Percentiles rank a stretch among this genome's conserved stretches.
These are phyloP conservation scores for Shinisaurus crocodilurus DNA, from an alignment of 2,113 vertebrate genomes.

Conservation along the genomic window DNA sequence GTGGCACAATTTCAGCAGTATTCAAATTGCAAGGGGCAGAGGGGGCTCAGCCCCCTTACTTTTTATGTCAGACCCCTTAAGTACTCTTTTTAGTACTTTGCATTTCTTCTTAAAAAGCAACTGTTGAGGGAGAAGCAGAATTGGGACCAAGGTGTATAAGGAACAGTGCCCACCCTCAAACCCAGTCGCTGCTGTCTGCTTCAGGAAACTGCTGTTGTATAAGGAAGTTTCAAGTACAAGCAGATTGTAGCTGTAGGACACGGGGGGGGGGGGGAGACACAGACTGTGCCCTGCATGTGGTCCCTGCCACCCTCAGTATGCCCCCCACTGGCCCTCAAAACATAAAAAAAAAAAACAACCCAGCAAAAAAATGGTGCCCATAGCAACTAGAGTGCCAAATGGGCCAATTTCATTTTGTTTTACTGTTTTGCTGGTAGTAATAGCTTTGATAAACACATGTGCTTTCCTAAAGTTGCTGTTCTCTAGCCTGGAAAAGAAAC, in stretches of 20 bases:
- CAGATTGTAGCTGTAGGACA: neutral
- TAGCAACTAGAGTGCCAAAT: too few relatives aligned
- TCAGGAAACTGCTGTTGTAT: neutral
- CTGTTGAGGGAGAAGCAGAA: neutral
- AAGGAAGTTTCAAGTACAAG: neutral
- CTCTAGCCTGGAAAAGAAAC: constrained; percentile 64
- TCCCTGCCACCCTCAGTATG: too few relatives aligned
- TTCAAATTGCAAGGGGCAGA: neutral
- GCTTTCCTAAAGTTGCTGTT: constrained; percentile 65
- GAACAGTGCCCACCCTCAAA: too few relatives aligned
- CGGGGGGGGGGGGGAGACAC: too few relatives aligned
- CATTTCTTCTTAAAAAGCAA: neutral
- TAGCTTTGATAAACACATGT: constrained; percentile 63
- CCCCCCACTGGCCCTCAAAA: too few relatives aligned
- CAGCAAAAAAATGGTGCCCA: too few relatives aligned
- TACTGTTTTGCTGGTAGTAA: constrained; percentile 54
- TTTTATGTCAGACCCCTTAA: neutral
- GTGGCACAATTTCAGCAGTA: neutral
- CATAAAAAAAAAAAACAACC: too few relatives aligned
- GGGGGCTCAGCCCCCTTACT: neutral
- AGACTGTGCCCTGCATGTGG: too few relatives aligned
- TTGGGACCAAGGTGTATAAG: neutral
- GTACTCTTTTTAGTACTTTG: too few relatives aligned
- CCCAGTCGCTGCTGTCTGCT: neutral
- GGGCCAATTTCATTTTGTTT: too few relatives aligned